Evolutionary conservation across 2,888 invertebrate genomes (phyloP).

Genomic region (Cactoblastis cactorum): DNA sequence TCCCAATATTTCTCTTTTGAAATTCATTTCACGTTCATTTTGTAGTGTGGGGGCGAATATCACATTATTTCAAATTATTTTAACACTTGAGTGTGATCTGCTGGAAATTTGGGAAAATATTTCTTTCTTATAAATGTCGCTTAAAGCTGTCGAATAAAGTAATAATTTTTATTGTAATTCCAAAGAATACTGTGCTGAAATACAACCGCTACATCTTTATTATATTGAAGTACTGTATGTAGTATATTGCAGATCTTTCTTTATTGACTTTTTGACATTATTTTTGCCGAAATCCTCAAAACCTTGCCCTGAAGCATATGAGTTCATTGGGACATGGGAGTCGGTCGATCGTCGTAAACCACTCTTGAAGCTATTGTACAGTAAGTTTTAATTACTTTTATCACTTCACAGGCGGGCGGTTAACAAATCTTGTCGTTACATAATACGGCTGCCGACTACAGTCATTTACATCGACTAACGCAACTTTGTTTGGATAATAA

Average conservation of each 20-base stretch:
- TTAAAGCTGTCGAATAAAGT: too few species aligned
- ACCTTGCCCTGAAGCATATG: constrained; percentile 51
- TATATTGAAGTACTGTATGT: too few species aligned
- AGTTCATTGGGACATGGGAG: constrained; percentile 46
- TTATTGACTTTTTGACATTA: too few species aligned
- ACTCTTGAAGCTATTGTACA: constrained; percentile 53
- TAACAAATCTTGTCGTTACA: constrained; percentile 68
- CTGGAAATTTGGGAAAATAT: too few species aligned
- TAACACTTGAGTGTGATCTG: too few species aligned
- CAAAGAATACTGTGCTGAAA: too few species aligned
- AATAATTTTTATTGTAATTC: too few species aligned
- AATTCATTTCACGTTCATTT: constrained; percentile 52
- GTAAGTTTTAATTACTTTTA: constrained; percentile 76
- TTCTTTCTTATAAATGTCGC: too few species aligned
- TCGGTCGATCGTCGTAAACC: constrained; percentile 54
- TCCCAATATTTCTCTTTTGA: constrained; percentile 59
- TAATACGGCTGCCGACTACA: constrained; percentile 58
- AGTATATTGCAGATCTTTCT: too few species aligned
- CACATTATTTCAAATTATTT: too few species aligned
- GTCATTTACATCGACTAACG: constrained; percentile 64
- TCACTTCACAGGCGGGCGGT: constrained; percentile 63
- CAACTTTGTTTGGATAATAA: constrained; percentile 72
- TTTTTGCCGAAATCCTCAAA: background rate
- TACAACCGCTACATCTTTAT: too few species aligned
- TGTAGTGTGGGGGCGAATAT: background rate